Evolutionary conservation across 2,113 vertebrate species (phyloP).

Genomic region (Nanger granti): DNA sequence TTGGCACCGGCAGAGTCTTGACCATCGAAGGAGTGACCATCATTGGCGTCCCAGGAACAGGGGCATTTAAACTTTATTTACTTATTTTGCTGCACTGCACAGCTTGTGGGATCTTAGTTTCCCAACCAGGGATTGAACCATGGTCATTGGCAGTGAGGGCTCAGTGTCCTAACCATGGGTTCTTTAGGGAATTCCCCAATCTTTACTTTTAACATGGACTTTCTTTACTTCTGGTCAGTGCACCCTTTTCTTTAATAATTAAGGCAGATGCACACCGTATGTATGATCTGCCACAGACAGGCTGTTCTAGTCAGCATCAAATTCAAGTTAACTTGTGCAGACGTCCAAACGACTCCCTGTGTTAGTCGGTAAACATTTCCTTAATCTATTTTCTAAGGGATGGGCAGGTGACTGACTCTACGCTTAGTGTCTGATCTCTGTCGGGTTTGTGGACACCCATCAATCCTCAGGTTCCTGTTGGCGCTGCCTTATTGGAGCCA

Average conservation of each 20-base stretch:
- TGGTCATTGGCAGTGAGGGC: not conserved
- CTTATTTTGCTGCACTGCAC: not conserved
- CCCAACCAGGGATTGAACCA: not conserved
- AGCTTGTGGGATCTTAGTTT: not conserved
- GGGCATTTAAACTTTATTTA: not conserved
- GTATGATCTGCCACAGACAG: not conserved
- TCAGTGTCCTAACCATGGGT: not conserved
- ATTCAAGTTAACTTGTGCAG: not conserved
- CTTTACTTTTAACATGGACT: not conserved
- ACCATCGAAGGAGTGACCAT: not conserved
- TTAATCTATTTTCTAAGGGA: not conserved
- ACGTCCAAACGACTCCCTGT: accelerated
- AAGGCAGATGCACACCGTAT: not conserved
- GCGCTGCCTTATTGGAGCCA: not conserved
- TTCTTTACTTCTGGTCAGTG: not conserved
- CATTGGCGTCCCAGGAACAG: not conserved
- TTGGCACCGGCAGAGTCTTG: not conserved
- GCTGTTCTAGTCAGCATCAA: not conserved
- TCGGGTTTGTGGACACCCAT: not conserved
- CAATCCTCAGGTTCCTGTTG: too few species aligned
- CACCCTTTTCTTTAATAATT: not conserved
- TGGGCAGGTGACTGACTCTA: accelerated
- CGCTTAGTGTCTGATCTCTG: not conserved
- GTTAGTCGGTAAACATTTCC: not conserved
- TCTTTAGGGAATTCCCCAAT: not conserved